Percentiles rank a stretch among this genome's conserved stretches.
Conservation (phyloP, 2,797 vertebrate genomes). For the Amniataba percoides region DNA sequence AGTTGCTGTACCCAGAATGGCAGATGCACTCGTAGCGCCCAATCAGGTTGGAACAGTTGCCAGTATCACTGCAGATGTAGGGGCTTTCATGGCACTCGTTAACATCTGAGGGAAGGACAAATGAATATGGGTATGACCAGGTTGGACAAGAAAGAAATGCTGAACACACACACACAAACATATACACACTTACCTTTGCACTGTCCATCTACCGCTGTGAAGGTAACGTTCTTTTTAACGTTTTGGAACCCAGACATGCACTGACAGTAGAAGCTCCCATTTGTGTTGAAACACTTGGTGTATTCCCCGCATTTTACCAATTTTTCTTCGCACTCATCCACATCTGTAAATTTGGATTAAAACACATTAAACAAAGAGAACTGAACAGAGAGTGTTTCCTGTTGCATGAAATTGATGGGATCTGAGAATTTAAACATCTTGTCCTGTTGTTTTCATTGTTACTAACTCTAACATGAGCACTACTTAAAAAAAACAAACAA, state of each 20-base stretch:
- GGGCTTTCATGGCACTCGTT: slow-evolving; percentile 60
- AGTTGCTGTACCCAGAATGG: slow-evolving; percentile 41
- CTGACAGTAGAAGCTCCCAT: slow-evolving; percentile 57
- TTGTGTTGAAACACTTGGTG: slow-evolving; percentile 38
- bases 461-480: not conserved
- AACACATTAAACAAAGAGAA: slow-evolving; percentile 1
- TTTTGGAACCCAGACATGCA: slow-evolving; percentile 29
- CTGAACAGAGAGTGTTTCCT: too few relatives aligned
- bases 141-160: not conserved
- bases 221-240: rapidly evolving
- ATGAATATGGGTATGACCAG: not conserved
- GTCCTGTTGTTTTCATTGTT: slow-evolving; percentile 32
- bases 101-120: slow-evolving; percentile 54
- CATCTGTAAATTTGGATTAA: slow-evolving; percentile 48
- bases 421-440: too few relatives aligned
- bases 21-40: slow-evolving; percentile 72
- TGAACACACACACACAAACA: not conserved
- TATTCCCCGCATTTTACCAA: rapidly evolving
- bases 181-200: slow-evolving; percentile 63
- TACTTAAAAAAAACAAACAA: too few relatives aligned
- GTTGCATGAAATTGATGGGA: too few relatives aligned
- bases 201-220: not conserved
- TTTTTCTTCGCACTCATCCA: rapidly evolving
- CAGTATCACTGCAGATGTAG: slow-evolving; percentile 40
- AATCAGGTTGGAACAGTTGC: slow-evolving; percentile 58